Evolutionary conservation across 2,797 vertebrate genomes (phyloP).

Genomic region (Epinephelus awoara): DNA sequence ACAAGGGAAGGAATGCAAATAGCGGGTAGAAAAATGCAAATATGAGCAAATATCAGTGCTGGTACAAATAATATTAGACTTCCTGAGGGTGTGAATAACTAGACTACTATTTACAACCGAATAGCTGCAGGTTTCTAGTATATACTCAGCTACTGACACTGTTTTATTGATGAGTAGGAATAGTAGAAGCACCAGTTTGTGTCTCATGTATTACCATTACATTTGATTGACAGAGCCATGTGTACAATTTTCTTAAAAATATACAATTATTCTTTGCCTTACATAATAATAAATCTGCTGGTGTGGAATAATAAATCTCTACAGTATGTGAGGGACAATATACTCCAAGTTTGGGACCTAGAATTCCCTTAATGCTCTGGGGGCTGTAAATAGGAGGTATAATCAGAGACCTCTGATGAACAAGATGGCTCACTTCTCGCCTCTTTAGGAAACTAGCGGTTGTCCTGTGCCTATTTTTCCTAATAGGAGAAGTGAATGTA

Average conservation of each 20-base stretch:
- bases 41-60: constrained; percentile 53
- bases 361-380: constrained; percentile 1
- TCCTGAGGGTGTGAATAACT: constrained; percentile 27
- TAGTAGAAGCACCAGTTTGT: constrained; percentile 15
- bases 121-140: constrained; percentile 30
- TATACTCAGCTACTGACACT: constrained; percentile 16
- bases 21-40: constrained; percentile 38
- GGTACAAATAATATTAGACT: constrained; percentile 39
- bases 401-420: too few species aligned
- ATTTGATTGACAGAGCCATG: constrained; percentile 16
- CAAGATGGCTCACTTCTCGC: too few species aligned
- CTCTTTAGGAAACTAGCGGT: too few species aligned
- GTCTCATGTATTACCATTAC: constrained; percentile 5
- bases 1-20: constrained; percentile 52
- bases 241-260: constrained; percentile 3
- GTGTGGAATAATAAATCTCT: background rate
- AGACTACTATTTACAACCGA: background rate
- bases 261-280: constrained; percentile 20
- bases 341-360: background rate
- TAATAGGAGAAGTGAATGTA: too few species aligned
- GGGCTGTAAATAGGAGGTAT: constrained; percentile 13
- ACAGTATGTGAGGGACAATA: background rate
- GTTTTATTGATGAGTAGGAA: constrained; percentile 33
- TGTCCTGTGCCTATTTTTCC: too few species aligned
- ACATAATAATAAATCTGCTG: too few species aligned